Base-by-base conservation (phyloP, 2,888 invertebrate genomes). In the Dolomedes plantarius region DNA sequence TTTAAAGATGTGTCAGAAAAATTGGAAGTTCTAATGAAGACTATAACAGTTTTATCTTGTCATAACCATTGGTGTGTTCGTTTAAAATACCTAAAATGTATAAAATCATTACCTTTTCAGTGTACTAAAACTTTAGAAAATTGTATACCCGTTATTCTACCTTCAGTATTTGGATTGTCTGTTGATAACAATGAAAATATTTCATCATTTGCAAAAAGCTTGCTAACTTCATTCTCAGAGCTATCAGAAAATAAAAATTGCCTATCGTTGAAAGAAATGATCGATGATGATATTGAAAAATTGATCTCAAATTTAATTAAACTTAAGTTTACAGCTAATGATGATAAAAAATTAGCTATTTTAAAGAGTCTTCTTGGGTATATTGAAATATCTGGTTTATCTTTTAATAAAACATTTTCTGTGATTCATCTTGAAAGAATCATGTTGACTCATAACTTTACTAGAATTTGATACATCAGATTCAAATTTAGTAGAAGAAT, bases 21-120 rank as follows among this genome's bases (percentile, higher is more conserved):
- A 23, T n/a, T 87, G 3, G 9, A 64, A 68, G 41, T 77, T 46
- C 9, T 87, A 23, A 36, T 87, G 29, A 9, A 73, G 64, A 67
- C 81, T 23, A 23, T 71, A 23, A 62, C 46, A 9, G 9, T 7
- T 7, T 11, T 81, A 13, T 77, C 76, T 2, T 71, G 28, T 23
- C 87, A 87, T 77, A 62, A 67, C 27, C 77, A 87, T 6, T 87
- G 81, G 81, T 87, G 87, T 77, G 87, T 81, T 7, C 29, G 81
- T 16, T 27, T 39, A 3, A 72, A 76, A 9, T 46, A 81, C n/a
- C 28, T 81, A 27, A 32, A 32, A 29, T 87, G 72, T 67, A 32
- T 77, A 1, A 31, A 79, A 29, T 28, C 23, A 11, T 28, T 86
- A 16, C 62, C 86, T 16, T 64, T 23, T 23, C 16, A 71, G 19